Base-by-base conservation (phyloP, 2,113 vertebrate genomes). In the Esox niger region DNA sequence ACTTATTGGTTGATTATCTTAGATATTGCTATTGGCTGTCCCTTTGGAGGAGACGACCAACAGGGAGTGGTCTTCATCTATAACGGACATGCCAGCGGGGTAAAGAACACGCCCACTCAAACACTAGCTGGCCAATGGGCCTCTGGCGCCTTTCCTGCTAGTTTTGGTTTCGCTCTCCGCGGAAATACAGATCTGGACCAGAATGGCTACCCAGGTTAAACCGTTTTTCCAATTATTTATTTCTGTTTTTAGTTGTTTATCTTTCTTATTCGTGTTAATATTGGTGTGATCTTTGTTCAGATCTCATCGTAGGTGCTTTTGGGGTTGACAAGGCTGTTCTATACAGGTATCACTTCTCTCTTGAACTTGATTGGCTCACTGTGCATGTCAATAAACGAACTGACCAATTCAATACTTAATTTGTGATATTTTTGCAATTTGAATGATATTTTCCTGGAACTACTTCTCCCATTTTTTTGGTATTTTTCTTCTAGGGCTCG, bases 301-400 rank as follows among this genome's bases (percentile, higher is more conserved):
- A 98, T 89, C 87, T 98, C 64, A 88, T 98, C 64, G 94, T 96
- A 31, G 95, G 95, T 1, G 94, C 95, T 33, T 97, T 98, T 67
- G 95, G 95, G 46, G 90, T 82, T 31, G 93, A 95, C 85, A 94
- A 90, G 54, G 92, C 89, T 5, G 82, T 94, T 31, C 85, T 97
- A 0, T 97, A 94, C 88, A 94, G 95, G 95, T 97, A 88, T 46
- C 82, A 63, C 33, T 31, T 15, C n/a, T 11, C 29, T 32, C 17
- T 11, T 20, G 20, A 21, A 61, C 6, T 23, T 58, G 15, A 20
- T 57, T 13, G 25, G 10, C 55, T 27, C 55, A 56, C 9, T 56
- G 23, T 29, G 4, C 23, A 27, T 27, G 25, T 11, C 26, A 26
- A 26, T 43, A 15, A 43, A 15, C 38, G 13, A 43, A 15, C 13